A percentile compares a stretch with the other conserved stretches of the same genome.
Evolutionary conservation across 2,113 vertebrate genomes (phyloP).

Genomic region (Leptobrachium ailaonicum): DNA sequence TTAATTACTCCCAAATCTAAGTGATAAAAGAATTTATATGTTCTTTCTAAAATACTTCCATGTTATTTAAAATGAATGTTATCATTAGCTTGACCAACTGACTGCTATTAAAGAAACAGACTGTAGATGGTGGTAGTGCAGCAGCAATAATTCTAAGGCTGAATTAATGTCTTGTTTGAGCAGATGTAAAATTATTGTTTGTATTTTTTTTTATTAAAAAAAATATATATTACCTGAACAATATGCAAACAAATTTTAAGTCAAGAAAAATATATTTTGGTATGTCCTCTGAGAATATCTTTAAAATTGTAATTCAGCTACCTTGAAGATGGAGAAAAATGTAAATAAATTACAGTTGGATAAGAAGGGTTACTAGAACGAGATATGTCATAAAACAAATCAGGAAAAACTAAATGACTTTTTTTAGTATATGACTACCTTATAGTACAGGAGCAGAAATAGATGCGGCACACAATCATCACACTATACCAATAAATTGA

Average conservation of each 20-base stretch:
- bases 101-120: background rate
- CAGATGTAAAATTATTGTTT: background rate
- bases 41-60: no score
- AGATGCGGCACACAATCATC: background rate
- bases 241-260: background rate
- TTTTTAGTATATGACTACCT: background rate
- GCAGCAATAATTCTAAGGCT: background rate
- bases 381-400: background rate
- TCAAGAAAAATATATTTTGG: background rate
- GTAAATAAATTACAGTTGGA: background rate
- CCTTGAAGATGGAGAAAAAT: background rate
- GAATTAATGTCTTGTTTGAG: background rate
- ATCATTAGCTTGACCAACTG: no score
- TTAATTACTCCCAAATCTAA: no score
- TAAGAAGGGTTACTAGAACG: background rate
- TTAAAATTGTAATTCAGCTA: background rate
- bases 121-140: background rate
- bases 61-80: no score
- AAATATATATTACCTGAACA: background rate
- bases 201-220: constrained; percentile 3
- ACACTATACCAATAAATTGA: background rate
- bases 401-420: background rate
- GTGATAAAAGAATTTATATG: no score
- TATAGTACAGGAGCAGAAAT: background rate
- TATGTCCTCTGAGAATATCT: background rate